phyloP scores from a whole-genome alignment of 2,888 invertebrate species.

The Strigamia crassipes region DNA sequence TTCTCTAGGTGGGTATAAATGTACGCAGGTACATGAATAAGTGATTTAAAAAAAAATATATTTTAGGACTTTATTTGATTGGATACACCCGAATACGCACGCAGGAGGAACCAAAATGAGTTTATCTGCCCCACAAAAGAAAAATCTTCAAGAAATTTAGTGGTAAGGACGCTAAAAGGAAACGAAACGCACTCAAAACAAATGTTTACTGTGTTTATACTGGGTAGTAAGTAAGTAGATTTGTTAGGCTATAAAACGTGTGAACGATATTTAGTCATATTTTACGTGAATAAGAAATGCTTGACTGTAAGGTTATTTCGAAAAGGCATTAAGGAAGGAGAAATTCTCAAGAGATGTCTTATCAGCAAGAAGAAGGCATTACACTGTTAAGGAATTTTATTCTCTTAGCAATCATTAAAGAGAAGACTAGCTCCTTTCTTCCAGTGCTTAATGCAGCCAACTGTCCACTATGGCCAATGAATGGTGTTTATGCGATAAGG shows the following conservation, averaged over 20 bases:
- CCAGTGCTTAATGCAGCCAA: neutral
- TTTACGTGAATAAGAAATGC: neutral
- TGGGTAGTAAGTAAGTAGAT: too few relatives aligned
- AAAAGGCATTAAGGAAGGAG: slow-evolving; percentile 4
- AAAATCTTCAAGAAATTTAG: too few relatives aligned
- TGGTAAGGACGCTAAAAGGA: too few relatives aligned
- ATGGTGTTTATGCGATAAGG: slow-evolving; percentile 16
- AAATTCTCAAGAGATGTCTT: neutral
- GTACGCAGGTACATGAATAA: too few relatives aligned
- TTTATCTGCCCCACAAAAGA: too few relatives aligned
- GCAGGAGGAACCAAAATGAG: too few relatives aligned
- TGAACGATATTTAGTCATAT: neutral
- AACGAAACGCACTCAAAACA: too few relatives aligned
- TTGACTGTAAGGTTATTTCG: neutral
- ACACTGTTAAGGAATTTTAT: slow-evolving; percentile 11
- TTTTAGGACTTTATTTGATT: too few relatives aligned
- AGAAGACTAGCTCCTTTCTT: neutral
- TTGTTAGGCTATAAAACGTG: neutral
- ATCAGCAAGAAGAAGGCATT: neutral
- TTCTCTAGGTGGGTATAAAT: too few relatives aligned
- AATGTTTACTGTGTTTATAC: too few relatives aligned
- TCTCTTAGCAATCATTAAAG: neutral
- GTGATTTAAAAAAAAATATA: too few relatives aligned
- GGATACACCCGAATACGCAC: too few relatives aligned
- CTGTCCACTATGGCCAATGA: slow-evolving; percentile 2